Conservation (phyloP, 2,113 vertebrate species). For the Scatophagus argus region DNA sequence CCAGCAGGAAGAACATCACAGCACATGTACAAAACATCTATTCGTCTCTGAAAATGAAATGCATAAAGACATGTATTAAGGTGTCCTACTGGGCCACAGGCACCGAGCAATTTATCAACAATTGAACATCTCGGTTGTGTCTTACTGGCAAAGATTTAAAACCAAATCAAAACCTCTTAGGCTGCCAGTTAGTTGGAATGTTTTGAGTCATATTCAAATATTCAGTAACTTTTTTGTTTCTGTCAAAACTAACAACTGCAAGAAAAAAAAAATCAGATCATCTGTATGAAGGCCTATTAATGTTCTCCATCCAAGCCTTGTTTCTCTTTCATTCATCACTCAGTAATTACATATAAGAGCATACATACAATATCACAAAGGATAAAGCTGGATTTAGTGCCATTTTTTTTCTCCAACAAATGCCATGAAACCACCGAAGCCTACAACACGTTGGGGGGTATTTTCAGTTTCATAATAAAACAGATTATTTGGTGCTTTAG, state of each 20-base stretch:
- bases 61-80: not conserved
- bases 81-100: constrained; percentile 9
- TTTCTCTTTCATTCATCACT: no score
- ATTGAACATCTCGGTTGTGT: not conserved
- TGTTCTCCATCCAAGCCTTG: not conserved
- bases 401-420: no score
- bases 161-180: not conserved
- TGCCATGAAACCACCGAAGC: no score
- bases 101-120: not conserved
- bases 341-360: not conserved
- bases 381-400: not conserved
- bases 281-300: not conserved
- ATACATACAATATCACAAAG: not conserved
- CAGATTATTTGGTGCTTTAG: not conserved
- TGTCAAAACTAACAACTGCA: not conserved
- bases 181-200: not conserved
- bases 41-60: not conserved
- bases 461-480: not conserved
- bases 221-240: not conserved
- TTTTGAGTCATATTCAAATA: not conserved
- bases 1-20: not conserved
- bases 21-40: not conserved
- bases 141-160: not conserved
- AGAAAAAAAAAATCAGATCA: no score
- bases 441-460: not conserved